Evolutionary conservation across 2,888 invertebrate species (phyloP), one percentile per base, ranked within the genome.

Genomic region (Drosophila subsilvestris): DNA sequence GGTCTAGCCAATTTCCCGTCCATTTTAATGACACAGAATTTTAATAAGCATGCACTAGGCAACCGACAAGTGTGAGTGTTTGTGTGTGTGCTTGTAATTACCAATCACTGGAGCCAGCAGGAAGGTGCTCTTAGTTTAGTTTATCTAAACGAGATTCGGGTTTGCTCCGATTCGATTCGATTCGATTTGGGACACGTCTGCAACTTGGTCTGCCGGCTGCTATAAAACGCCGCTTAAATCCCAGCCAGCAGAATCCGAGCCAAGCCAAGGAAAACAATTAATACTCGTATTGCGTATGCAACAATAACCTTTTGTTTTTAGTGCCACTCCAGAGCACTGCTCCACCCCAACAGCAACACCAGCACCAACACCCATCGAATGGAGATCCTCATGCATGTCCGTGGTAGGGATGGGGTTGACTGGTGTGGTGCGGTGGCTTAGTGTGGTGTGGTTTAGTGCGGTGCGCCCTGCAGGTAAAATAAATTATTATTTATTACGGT

Each of bases 401-500:
- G 14, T 2, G 37, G 14, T 14, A 2, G 6, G 37, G 14, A 4
- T 37, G 12, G 14, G 14, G 37, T 14, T 14, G 14, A 1, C 0
- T 14, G 49, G 42, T 29, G 1, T n/a, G 22, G 42, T 8, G 47
- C 17, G 32, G n/a, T 1, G 18, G 50, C 49, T 20, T 53, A 54
- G 48, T 27, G 45, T 17, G 27, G 27, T 17, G 9, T 10, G 55
- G 57, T n/a, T 37, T 37, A 37, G 17, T 42, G 42, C 25, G 57
- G 50, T 62, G 56, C 32, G 76, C 74, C 85, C 84, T 84, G 88
- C 86, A 86, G 86, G 86, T 86, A 82, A 86, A 86, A 86, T 86
- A 86, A 89, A 86, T 89, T 86, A 86, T 86, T 86, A 86, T 86
- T 86, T 88, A 86, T 86, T 85, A 87, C 82, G 87, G 86, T 86